phyloP scores from a whole-genome alignment of 2,113 vertebrate species.

The Propithecus coquereli region DNA sequence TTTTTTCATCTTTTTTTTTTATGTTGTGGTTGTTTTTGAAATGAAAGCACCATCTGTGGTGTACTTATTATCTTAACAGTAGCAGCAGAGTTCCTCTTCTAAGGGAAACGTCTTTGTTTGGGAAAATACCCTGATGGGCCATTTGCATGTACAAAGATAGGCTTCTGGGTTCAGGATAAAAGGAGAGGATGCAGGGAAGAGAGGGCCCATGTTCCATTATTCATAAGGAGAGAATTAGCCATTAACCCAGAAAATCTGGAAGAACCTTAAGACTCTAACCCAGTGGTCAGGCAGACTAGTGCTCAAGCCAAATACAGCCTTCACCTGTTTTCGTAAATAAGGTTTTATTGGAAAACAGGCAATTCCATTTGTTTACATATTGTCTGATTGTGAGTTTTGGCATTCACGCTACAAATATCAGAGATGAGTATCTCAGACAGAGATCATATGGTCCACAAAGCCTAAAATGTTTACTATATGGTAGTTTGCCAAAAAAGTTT shows the following conservation, averaged over 20 bases:
- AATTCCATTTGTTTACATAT: not conserved
- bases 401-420: not conserved
- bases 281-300: not conserved
- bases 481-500: not conserved
- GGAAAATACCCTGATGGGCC: not conserved
- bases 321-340: not conserved
- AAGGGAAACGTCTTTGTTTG: slow-evolving; percentile 41
- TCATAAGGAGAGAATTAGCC: not conserved
- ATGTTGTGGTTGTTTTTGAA: slow-evolving; percentile 20
- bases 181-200: not conserved
- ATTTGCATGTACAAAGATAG: not conserved
- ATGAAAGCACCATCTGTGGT: slow-evolving; percentile 57
- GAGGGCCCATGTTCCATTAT: not conserved
- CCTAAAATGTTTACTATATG: not conserved
- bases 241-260: not conserved
- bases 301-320: not conserved
- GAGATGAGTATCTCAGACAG: not conserved
- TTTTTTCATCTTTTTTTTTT: not conserved
- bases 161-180: not conserved
- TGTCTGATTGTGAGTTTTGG: not conserved
- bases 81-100: slow-evolving; percentile 35
- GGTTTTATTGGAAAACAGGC: not conserved
- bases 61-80: slow-evolving; percentile 16
- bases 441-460: not conserved
- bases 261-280: not conserved